Base-by-base conservation (phyloP, 2,113 vertebrate species). In the Apeltes quadracus region DNA sequence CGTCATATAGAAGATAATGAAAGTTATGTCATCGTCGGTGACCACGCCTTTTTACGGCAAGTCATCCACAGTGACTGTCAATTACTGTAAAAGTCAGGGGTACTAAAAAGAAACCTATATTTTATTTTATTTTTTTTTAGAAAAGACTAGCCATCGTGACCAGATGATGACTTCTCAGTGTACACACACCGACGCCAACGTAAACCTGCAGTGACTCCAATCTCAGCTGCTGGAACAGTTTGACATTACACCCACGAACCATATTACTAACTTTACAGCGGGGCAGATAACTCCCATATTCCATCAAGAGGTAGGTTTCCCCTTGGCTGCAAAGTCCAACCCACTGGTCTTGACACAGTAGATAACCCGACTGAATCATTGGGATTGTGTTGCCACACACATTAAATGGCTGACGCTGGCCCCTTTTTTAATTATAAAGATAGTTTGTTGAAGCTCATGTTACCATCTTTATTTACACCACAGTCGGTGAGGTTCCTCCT, bases 391-490 rank as follows among this genome's bases (percentile, higher is more conserved):
- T 1, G 1, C 12, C 39, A 43, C 5, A 34, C 25, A 32, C n/a
- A 68, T 53, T 39, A 53, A 36, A 20, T 36, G 18, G 9, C 55
- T 29, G 11, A 39, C 44, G 11, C 7, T 27, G 32, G 0, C 2
- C 57, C 29, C 20, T 10, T 39, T 50, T 32, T 7, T 7, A 34
- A 6, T 65, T 18, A 0, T 20, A 18, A 15, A 32, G 15, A 50
- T 23, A 20, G 57, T 10, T 9, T 7, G 6, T 50, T 43, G 61
- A 38, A 79, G 83, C 55, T 76, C 41, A 43, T 59, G 38, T 58
- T 79, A 65, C 22, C 46, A 76, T 77, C 61, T 88, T 88, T 84
- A 87, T 82, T 83, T 46, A 56, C 1, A 8, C 12, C 39, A 55
- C 58, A 61, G 20, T 53, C 51, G 1, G 0, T 22, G 63, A 65